Percentiles rank a stretch among this genome's conserved stretches.
These are phyloP conservation scores for Sphaerodactylus townsendi DNA, from an alignment of 2,113 vertebrate species.

Conservation along the genomic window DNA sequence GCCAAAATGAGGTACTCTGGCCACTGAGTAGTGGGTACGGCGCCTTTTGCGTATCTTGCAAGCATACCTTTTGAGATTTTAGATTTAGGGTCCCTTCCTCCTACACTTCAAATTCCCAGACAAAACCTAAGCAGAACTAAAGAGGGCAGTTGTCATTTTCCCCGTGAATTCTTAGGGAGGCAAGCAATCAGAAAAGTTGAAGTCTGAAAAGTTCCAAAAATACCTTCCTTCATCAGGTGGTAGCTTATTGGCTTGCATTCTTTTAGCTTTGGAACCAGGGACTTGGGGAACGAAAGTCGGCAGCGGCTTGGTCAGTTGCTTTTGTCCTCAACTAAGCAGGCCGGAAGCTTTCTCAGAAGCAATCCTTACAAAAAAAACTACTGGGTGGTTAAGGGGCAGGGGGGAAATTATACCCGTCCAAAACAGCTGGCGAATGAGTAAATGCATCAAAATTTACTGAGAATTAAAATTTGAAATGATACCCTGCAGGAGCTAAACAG, in stretches of 20 bases:
- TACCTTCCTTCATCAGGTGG: neutral
- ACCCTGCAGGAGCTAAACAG: constrained; percentile 20
- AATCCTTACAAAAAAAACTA: neutral
- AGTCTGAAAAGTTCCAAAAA: neutral
- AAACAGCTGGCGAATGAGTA: constrained; percentile 6
- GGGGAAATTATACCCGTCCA: constrained; percentile 18
- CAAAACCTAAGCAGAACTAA: neutral
- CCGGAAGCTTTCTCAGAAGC: neutral
- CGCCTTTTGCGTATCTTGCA: too few relatives aligned
- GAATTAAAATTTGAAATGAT: neutral
- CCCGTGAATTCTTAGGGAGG: fast-evolving
- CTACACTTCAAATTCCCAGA: neutral
- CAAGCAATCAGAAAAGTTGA: fast-evolving
- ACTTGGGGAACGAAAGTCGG: too few relatives aligned
- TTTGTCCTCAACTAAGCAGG: fast-evolving
- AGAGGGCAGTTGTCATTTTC: fast-evolving
- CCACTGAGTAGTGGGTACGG: too few relatives aligned
- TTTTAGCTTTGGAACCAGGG: neutral
- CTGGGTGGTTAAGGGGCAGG: fast-evolving
- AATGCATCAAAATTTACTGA: constrained; percentile 47
- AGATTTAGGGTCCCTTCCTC: too few relatives aligned
- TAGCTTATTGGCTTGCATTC: fast-evolving
- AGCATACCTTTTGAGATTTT: too few relatives aligned
- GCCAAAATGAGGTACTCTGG: too few relatives aligned
- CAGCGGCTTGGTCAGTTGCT: neutral